Evolutionary conservation across 2,888 invertebrate genomes (phyloP), one percentile per base, ranked within the genome.

Genomic region (Lysandra coridon): DNA sequence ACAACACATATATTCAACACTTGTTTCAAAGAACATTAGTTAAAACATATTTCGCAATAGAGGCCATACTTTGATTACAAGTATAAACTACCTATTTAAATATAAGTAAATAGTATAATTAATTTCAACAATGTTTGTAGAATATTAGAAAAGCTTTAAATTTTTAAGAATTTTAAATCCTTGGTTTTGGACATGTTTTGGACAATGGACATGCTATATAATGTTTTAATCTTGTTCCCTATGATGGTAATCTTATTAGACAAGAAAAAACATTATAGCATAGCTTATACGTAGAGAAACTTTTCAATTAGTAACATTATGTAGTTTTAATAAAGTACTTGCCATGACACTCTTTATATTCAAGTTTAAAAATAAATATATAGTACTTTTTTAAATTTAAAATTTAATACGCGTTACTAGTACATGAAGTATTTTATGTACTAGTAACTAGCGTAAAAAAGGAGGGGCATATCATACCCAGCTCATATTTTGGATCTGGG

Each of bases 371-470:
- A 57, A 57, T 57, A 57, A 57, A 57, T 57, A 57, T 17, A 57
- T 17, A 17, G 14, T 14, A 14, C 17, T 17, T 4, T 57, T 23
- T 23, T 23, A 23, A 53, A 53, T 44, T 7, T 7, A 10, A 30
- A 64, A 64, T 62, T 64, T 12, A 10, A 23, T 7, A 23, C 1
- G 5, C 62, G 49, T 49, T 49, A 49, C 49, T 44, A 12, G 64
- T 30, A 69, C 33, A 69, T 30, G 33, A 69, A 64, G 64, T 64
- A 64, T 64, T 62, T 62, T 62, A 64, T 64, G n/a, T 12, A 30
- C 12, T 23, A 23, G 23, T 23, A 23, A 23, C 23, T 23, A 23
- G 23, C 23, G 23, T 23, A 62, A 62, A 62, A 7, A 1, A 44
- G 10, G 44, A 44, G 44, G 44, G 12, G 49, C 49, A 49, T 49